Conservation (phyloP, 1,140 invertebrate species). For the Ditylenchus dipsaci region DNA sequence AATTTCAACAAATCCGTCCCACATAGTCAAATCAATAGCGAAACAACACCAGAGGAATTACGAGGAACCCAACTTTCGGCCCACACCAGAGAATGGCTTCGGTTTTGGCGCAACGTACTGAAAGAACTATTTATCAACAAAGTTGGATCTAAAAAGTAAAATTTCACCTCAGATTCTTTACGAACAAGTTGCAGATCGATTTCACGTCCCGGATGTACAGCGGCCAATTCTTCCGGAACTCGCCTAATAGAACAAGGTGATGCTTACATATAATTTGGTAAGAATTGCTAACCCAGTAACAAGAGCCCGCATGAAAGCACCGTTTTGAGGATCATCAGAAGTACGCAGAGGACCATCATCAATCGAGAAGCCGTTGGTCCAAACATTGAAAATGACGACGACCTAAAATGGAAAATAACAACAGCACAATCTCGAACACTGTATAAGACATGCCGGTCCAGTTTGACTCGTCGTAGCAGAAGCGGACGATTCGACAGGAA, state of each 20-base stretch:
- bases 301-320: slow-evolving; percentile 79
- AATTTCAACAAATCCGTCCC: too few relatives aligned
- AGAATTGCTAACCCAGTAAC: slow-evolving; percentile 69
- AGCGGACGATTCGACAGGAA: background rate
- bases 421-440: too few relatives aligned
- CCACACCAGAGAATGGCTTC: slow-evolving; percentile 78
- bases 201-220: slow-evolving; percentile 69
- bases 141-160: too few relatives aligned
- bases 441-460: too few relatives aligned
- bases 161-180: slow-evolving; percentile 9
- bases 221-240: slow-evolving; percentile 79
- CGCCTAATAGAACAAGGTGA: slow-evolving; percentile 62
- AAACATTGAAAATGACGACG: slow-evolving; percentile 76
- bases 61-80: slow-evolving; percentile 72
- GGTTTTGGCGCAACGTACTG: slow-evolving; percentile 62
- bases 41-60: too few relatives aligned
- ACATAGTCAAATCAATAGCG: too few relatives aligned
- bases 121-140: too few relatives aligned
- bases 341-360: slow-evolving; percentile 78
- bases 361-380: slow-evolving; percentile 89
- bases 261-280: background rate
- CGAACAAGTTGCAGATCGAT: slow-evolving; percentile 80
- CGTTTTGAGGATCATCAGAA: slow-evolving; percentile 79
- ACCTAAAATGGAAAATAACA: slow-evolving; percentile 20
- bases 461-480: background rate